Conservation (phyloP, 2,797 vertebrate genomes). For the Pelodytes ibericus region DNA sequence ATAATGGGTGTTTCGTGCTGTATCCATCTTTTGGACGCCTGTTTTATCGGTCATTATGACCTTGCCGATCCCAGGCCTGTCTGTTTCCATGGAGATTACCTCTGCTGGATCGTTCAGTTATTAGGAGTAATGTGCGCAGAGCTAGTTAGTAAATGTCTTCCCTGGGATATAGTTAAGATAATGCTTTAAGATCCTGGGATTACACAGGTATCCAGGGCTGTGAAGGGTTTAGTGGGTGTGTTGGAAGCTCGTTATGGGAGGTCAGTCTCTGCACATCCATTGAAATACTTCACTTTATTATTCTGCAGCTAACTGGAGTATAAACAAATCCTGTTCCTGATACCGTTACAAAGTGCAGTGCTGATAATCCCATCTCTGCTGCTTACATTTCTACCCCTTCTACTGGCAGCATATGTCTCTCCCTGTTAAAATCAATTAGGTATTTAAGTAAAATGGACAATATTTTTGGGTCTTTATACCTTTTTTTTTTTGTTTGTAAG, state of each 20-base stretch:
- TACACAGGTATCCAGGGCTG: slow-evolving; percentile 28
- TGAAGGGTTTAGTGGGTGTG: slow-evolving; percentile 1
- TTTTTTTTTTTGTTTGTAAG: too few species aligned
- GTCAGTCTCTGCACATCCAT: neutral
- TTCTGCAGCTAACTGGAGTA: slow-evolving; percentile 15
- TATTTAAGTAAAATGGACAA: too few species aligned
- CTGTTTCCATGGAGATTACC: slow-evolving; percentile 37
- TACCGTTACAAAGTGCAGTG: slow-evolving; percentile 31
- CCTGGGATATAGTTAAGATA: slow-evolving; percentile 34
- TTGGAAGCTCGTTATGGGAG: neutral
- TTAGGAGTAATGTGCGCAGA: slow-evolving; percentile 8
- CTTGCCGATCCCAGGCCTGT: slow-evolving; percentile 32
- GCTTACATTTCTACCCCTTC: too few species aligned
- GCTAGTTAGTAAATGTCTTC: slow-evolving; percentile 26
- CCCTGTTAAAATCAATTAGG: too few species aligned
- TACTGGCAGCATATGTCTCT: too few species aligned
- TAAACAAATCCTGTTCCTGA: slow-evolving; percentile 11
- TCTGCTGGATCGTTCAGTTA: neutral
- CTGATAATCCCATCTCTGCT: too few species aligned
- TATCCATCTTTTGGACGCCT: too few species aligned
- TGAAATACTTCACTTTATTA: neutral
- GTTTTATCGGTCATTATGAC: slow-evolving; percentile 19
- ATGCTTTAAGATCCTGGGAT: slow-evolving; percentile 36
- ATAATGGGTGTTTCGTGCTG: too few species aligned
- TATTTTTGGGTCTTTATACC: too few species aligned